Percentiles rank a stretch among this genome's conserved stretches.
Evolutionary conservation across 2,888 invertebrate species (phyloP).

Genomic region (Syritta pipiens): DNA sequence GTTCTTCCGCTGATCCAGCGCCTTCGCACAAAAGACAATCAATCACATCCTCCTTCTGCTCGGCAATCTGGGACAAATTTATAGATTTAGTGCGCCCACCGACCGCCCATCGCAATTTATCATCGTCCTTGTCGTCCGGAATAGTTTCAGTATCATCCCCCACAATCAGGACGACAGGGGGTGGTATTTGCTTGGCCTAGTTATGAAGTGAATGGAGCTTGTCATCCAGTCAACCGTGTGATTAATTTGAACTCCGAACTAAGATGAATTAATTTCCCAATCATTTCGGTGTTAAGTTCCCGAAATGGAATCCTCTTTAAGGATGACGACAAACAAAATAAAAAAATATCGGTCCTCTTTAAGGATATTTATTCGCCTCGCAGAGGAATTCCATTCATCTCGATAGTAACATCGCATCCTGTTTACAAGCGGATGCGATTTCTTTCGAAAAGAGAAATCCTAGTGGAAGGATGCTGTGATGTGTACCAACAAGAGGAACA

Average conservation of each 20-base stretch:
- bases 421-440: slow-evolving; percentile 62
- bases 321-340: neutral
- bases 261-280: slow-evolving; percentile 56
- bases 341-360: neutral
- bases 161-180: slow-evolving; percentile 12
- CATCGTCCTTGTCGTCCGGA: slow-evolving; percentile 47
- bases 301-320: neutral
- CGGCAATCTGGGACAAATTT: slow-evolving; percentile 64
- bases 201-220: slow-evolving; percentile 58
- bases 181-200: slow-evolving; percentile 48
- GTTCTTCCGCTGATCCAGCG: neutral
- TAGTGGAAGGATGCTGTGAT: slow-evolving; percentile 45
- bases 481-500: slow-evolving; percentile 55
- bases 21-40: slow-evolving; percentile 41
- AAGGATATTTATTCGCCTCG: neutral
- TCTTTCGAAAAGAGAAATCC: slow-evolving; percentile 44
- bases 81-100: slow-evolving; percentile 56
- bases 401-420: slow-evolving; percentile 45
- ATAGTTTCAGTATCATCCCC: slow-evolving; percentile 48
- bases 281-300: slow-evolving; percentile 37
- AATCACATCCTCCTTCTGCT: slow-evolving; percentile 52
- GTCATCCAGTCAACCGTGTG: slow-evolving; percentile 62
- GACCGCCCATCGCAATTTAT: slow-evolving; percentile 57
- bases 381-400: slow-evolving; percentile 16
- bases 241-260: slow-evolving; percentile 57